Evolutionary conservation across 2,888 invertebrate genomes (phyloP).

Genomic region (Sicus ferrugineus): DNA sequence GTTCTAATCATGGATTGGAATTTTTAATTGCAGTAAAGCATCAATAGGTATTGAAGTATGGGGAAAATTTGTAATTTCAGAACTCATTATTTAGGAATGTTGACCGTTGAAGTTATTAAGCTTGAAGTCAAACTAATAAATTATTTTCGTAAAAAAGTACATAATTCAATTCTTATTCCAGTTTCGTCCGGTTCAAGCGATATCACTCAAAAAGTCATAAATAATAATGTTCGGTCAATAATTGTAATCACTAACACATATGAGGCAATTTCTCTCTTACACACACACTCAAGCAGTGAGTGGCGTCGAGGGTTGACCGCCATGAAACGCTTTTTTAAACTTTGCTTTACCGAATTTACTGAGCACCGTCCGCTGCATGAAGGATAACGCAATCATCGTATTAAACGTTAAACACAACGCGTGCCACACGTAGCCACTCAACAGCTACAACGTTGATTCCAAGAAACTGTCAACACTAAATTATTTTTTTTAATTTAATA

Average conservation of each 20-base stretch:
- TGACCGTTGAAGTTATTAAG: background rate
- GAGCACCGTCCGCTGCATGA: background rate
- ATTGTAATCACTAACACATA: slow-evolving; percentile 50
- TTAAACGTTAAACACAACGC: background rate
- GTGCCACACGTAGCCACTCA: slow-evolving; percentile 38
- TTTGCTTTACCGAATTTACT: too few relatives aligned
- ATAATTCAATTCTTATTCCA: slow-evolving; percentile 36
- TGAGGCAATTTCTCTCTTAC: background rate
- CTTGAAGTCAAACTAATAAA: slow-evolving; percentile 47
- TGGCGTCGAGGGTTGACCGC: background rate
- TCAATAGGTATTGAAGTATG: too few relatives aligned
- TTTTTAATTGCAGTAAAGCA: too few relatives aligned
- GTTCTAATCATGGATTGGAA: too few relatives aligned
- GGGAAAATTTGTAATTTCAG: too few relatives aligned
- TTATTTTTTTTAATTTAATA: slow-evolving; percentile 46
- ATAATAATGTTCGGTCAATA: slow-evolving; percentile 62
- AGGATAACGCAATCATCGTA: background rate
- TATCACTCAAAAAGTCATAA: slow-evolving; percentile 58
- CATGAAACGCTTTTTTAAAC: background rate
- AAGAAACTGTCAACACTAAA: slow-evolving; percentile 50
- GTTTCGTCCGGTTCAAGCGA: slow-evolving; percentile 56
- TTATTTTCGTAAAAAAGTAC: slow-evolving; percentile 41
- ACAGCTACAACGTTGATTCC: slow-evolving; percentile 56
- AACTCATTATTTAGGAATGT: too few relatives aligned
- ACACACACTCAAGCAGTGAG: background rate